Base-by-base conservation (phyloP, 2,797 vertebrate species). In the Pampus argenteus region DNA sequence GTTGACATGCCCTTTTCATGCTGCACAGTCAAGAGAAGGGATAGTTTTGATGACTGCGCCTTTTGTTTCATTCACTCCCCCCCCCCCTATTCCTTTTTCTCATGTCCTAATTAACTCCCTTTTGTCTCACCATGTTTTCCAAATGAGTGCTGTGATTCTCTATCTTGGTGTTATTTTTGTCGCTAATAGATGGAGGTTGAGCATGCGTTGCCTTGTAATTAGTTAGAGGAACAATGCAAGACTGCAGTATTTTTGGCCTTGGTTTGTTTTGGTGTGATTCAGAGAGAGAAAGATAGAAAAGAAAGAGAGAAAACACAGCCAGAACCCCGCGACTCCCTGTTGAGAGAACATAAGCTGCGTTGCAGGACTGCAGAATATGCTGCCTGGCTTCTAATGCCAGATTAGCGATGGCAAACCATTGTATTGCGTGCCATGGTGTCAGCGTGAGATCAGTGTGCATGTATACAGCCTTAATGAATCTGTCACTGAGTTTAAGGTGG, bases 271-370 rank as follows among this genome's bases (percentile, higher is more conserved):
- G 78, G 75, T 86, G 55, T 56, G 70, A 84, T 64, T 90, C 74
- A 56, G 81, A 68, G 64, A 42, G 26, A 42, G 34, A 79, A 56
- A 78, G 58, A 66, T 23, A 71, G 55, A 82, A 57, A 71, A 70
- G 66, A 68, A 14, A 42, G 57, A 76, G 79, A 77, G 81, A 66
- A 80, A 69, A 80, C 84, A 78, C 78, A 91, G 86, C 86, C 89
- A 90, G 92, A 90, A 88, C 84, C 87, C 82, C 42, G 45, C 13
- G 84, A 90, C 89, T 90, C 89, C 93, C 92, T 79, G 86, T 85
- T 66, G 93, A 88, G 93, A 88, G 88, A 93, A 93, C 94, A 94
- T 94, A 94, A 94, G 94, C 91, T 91, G 87, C 83, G 72, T 86
- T 86, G 87, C 92, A 85, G 88, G 92, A 88, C 88, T 88, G 83